Percentiles rank a stretch among this genome's conserved stretches.
These are phyloP conservation scores for Oscheius myriophilus DNA, from an alignment of 2,888 invertebrate genomes.

Conservation along the genomic window DNA sequence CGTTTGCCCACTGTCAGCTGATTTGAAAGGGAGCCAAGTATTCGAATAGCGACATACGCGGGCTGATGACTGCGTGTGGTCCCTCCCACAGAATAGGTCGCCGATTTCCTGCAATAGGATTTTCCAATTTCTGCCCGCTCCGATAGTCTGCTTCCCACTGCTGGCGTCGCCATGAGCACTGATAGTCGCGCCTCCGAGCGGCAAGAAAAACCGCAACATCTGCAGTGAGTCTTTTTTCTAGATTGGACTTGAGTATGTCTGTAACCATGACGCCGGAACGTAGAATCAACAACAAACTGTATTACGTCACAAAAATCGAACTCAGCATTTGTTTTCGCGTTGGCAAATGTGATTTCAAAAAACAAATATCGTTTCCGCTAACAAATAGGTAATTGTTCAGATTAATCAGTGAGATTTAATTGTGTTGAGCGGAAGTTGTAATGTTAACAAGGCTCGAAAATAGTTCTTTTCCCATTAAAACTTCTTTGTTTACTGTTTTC, in stretches of 20 bases:
- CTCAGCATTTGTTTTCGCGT: too few relatives aligned
- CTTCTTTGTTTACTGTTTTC: too few relatives aligned
- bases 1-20: constrained; percentile 34
- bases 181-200: constrained; percentile 23
- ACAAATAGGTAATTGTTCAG: too few relatives aligned
- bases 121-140: constrained; percentile 22
- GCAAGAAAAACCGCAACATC: constrained; percentile 28
- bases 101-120: constrained; percentile 25
- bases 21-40: constrained; percentile 29
- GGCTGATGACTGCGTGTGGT: constrained; percentile 28
- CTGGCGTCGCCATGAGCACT: constrained; percentile 15
- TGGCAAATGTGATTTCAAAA: too few relatives aligned
- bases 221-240: constrained; percentile 23
- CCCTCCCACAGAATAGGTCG: constrained; percentile 23
- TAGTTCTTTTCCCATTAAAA: too few relatives aligned
- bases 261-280: too few relatives aligned
- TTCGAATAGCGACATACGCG: constrained; percentile 29
- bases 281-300: too few relatives aligned
- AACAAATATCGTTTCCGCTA: too few relatives aligned
- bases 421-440: too few relatives aligned
- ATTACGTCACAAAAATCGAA: too few relatives aligned
- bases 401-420: too few relatives aligned
- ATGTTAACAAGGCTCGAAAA: too few relatives aligned
- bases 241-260: neutral
- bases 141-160: constrained; percentile 9